Percentiles rank a stretch among this genome's conserved stretches.
These are phyloP conservation scores for Apogon talboti DNA, from an alignment of 2,797 vertebrate species.

Conservation along the genomic window DNA sequence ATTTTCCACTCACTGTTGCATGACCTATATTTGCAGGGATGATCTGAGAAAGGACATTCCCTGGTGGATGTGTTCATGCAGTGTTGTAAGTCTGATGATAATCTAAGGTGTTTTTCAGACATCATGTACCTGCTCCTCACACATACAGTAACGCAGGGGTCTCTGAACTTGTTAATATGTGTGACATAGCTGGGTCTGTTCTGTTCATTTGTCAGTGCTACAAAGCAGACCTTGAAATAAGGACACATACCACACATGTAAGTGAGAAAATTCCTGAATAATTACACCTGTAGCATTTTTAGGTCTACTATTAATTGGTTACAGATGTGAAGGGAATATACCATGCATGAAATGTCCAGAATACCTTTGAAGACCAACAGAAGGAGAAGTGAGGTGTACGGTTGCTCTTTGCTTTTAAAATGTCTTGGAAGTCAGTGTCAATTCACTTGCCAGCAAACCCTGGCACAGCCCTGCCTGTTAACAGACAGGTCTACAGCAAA, in stretches of 20 bases:
- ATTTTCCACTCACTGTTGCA: neutral
- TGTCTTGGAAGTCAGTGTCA: slow-evolving; percentile 60
- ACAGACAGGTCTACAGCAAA: slow-evolving; percentile 78
- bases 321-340: slow-evolving; percentile 59
- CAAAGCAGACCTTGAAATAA: slow-evolving; percentile 68
- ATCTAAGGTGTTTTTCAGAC: slow-evolving; percentile 26
- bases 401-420: slow-evolving; percentile 56
- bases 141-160: slow-evolving; percentile 26
- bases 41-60: no score
- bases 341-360: slow-evolving; percentile 45
- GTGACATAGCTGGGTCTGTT: slow-evolving; percentile 54
- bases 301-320: slow-evolving; percentile 62
- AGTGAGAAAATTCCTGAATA: slow-evolving; percentile 75
- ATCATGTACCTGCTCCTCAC: slow-evolving; percentile 27
- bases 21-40: no score
- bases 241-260: slow-evolving; percentile 61
- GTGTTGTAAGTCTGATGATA: neutral
- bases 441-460: slow-evolving; percentile 67
- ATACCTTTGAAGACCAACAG: slow-evolving; percentile 64
- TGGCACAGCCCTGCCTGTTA: slow-evolving; percentile 63
- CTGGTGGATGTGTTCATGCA: no score
- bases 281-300: slow-evolving; percentile 66
- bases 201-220: slow-evolving; percentile 51
- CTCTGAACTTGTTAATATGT: slow-evolving; percentile 49
- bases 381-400: slow-evolving; percentile 48